Evolutionary conservation across 2,797 vertebrate genomes (phyloP), one percentile per base, ranked within the genome.

Genomic region (Hemibagrus guttatus): DNA sequence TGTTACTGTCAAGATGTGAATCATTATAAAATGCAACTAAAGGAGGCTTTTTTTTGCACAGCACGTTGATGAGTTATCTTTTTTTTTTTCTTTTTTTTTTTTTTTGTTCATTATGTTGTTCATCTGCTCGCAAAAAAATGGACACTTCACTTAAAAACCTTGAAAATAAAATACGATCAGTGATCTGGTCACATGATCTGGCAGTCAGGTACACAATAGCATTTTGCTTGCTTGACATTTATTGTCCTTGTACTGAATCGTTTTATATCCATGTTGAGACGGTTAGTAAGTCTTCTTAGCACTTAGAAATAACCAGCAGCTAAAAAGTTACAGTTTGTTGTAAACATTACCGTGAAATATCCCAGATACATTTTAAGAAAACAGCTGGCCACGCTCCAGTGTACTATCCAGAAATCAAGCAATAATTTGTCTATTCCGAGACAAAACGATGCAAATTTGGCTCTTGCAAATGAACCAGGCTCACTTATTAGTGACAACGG

Each of bases 141-240:
- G 80, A 87, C 87, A 66, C 81, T 35, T 83, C 46, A 85, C 59
- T 85, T 91, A 90, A 85, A 93, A 93, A 91, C 89, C 72, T 89
- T 71, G 80, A 90, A 88, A 92, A 93, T 83, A 90, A 94, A 93
- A 93, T 84, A 89, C 86, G 84, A 81, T 91, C 91, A 93, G 92
- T 85, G 91, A 89, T 87, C 85, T 0, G 90, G 91, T 92, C 89
- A 85, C 91, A 84, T 87, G 85, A 92, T 93, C 93, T 94, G 94
- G 94, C 95, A 96, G 95, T 95, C 89, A 91, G 92, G 84, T 85
- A 88, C 74, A 74, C 85, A 83, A 81, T 49, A 68, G 58, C 35
- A 63, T 39, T 76, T 68, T 42, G 39, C 71, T 76, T 39, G 54
- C 42, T 69, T 68, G 26, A 61, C 21, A 35, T 79, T 58, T 79